Evolutionary conservation across 2,113 vertebrate genomes (phyloP).

Genomic region (Stomatorhinus ivindoensis): DNA sequence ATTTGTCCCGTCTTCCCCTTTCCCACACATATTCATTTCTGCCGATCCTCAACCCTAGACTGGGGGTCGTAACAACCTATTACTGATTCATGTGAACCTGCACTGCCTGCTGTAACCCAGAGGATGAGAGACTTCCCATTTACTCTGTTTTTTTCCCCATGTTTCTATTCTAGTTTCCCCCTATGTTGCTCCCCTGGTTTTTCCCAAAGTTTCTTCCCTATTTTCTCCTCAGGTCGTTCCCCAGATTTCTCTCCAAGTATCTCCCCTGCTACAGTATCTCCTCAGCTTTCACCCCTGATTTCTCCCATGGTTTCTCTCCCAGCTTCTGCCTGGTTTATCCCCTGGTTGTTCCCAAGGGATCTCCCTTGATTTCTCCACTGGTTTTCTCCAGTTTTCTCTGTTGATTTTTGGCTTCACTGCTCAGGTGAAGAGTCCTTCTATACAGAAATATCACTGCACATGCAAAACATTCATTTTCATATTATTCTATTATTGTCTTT

Average conservation of each 20-base stretch:
- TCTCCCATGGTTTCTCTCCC: not conserved
- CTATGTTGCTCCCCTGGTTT: not conserved
- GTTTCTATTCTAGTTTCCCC: not conserved
- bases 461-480: not conserved
- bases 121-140: not conserved
- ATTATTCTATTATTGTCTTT: not conserved
- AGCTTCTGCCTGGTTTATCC: not conserved
- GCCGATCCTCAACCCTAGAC: no score
- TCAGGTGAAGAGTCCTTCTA: not conserved
- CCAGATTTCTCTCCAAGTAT: not conserved
- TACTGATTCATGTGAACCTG: not conserved
- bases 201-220: not conserved
- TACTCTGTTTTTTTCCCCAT: not conserved
- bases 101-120: not conserved
- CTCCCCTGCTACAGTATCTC: not conserved
- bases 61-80: no score
- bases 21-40: no score
- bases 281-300: not conserved
- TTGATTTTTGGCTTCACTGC: not conserved
- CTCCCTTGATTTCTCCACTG: not conserved
- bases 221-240: not conserved
- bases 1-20: no score
- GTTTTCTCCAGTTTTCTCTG: not conserved
- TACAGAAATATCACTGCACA: not conserved
- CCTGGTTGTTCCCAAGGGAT: not conserved